These are phyloP conservation scores for Syngnathus acus DNA, from an alignment of 2,797 vertebrate species.

Conservation along the genomic window DNA sequence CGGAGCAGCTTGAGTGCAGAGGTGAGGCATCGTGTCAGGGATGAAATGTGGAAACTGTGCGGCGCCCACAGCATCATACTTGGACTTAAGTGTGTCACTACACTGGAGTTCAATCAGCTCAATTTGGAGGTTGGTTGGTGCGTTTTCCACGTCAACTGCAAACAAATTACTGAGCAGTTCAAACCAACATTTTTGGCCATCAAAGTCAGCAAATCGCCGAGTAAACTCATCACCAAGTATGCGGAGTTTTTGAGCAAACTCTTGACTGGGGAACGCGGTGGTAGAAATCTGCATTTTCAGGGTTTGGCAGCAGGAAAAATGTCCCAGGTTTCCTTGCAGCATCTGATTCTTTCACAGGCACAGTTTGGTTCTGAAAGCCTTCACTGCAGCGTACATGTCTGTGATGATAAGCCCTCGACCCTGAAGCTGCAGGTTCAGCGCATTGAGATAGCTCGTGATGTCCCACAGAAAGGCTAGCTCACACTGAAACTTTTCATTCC, in stretches of 20 bases:
- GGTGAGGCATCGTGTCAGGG: neutral
- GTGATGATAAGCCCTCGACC: too few relatives aligned
- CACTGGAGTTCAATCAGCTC: conserved; percentile 4
- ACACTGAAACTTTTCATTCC: too few relatives aligned
- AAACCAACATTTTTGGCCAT: neutral
- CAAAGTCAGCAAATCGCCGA: neutral
- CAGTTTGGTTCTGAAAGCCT: too few relatives aligned
- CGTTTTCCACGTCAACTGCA: neutral
- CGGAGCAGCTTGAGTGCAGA: neutral
- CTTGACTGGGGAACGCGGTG: neutral
- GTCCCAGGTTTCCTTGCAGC: neutral
- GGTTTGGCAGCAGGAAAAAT: neutral
- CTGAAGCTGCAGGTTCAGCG: too few relatives aligned
- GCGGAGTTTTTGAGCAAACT: neutral
- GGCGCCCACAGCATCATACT: neutral
- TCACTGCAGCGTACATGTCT: too few relatives aligned
- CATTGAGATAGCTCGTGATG: too few relatives aligned
- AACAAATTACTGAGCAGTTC: neutral
- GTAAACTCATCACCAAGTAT: neutral
- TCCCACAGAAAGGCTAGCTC: too few relatives aligned
- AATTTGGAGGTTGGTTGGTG: conserved; percentile 3
- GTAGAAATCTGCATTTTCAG: neutral
- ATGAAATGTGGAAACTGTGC: neutral
- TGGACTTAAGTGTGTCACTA: neutral
- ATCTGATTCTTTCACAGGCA: too few relatives aligned